Conservation (phyloP, 2,888 invertebrate species). For the Prenolepis imparis region DNA sequence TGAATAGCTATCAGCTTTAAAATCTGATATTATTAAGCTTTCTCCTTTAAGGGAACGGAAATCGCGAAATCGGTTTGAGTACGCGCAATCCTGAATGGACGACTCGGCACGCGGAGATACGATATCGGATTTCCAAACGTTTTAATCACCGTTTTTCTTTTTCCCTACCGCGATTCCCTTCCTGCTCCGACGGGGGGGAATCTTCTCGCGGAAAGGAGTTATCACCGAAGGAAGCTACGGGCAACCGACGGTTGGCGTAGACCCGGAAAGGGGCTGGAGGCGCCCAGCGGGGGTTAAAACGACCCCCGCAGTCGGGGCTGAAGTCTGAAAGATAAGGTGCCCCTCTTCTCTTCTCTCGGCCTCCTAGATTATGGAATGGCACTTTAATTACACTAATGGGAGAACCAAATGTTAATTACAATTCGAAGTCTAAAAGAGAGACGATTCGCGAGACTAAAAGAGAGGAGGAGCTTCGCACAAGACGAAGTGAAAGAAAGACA, state of each 20-base stretch:
- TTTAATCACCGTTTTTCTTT: constrained; percentile 78
- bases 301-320: constrained; percentile 81
- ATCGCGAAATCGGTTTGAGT: constrained; percentile 17
- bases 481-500: constrained; percentile 60
- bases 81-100: constrained; percentile 29
- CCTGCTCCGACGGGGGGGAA: constrained; percentile 47
- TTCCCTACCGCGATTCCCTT: constrained; percentile 52
- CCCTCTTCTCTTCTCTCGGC: constrained; percentile 79
- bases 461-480: constrained; percentile 69
- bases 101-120: constrained; percentile 31
- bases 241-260: constrained; percentile 71
- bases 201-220: constrained; percentile 80
- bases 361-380: constrained; percentile 89
- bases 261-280: constrained; percentile 72
- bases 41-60: constrained; percentile 29
- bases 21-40: not conserved
- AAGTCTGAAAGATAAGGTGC: constrained; percentile 86
- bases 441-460: constrained; percentile 82
- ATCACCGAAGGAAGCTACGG: constrained; percentile 81
- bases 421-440: constrained; percentile 90
- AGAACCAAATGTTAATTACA: constrained; percentile 92
- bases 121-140: constrained; percentile 73
- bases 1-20: constrained; percentile 35
- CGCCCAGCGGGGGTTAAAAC: constrained; percentile 78
- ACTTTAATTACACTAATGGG: constrained; percentile 93